Evolutionary conservation across 2,113 vertebrate species (phyloP).

Genomic region (Petrocephalus microphthalmus): DNA sequence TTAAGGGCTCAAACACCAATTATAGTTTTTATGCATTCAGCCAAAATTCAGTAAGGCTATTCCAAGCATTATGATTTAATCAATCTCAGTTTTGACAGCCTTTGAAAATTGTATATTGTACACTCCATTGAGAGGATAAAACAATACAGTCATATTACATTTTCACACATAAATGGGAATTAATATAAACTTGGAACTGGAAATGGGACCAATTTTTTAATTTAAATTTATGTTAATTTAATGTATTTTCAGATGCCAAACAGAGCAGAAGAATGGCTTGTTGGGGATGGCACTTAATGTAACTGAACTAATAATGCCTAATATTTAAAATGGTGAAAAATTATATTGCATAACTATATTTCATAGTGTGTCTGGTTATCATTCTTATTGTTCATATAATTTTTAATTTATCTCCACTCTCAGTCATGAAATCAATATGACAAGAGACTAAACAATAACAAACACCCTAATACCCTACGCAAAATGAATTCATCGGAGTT

Average conservation of each 20-base stretch:
- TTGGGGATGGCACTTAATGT: neutral
- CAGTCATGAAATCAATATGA: neutral
- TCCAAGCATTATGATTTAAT: neutral
- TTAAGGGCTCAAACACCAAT: neutral
- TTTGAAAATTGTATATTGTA: neutral
- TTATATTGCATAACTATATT: neutral
- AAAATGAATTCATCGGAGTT: constrained; percentile 13
- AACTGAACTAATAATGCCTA: neutral
- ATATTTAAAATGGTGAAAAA: neutral
- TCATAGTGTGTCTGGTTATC: neutral
- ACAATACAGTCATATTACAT: neutral
- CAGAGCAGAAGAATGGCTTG: neutral
- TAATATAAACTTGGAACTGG: neutral
- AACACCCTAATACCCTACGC: neutral
- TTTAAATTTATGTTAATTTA: neutral
- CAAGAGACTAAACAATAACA: neutral
- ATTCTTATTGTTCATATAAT: neutral
- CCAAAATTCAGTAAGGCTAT: neutral
- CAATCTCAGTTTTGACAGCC: neutral
- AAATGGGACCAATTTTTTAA: neutral
- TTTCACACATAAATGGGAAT: neutral
- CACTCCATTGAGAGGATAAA: neutral
- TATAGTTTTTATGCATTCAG: neutral
- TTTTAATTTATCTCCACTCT: neutral
- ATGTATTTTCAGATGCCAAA: neutral